These are phyloP conservation scores for Andrena praecox DNA, from an alignment of 2,888 invertebrate genomes.

Conservation along the genomic window DNA sequence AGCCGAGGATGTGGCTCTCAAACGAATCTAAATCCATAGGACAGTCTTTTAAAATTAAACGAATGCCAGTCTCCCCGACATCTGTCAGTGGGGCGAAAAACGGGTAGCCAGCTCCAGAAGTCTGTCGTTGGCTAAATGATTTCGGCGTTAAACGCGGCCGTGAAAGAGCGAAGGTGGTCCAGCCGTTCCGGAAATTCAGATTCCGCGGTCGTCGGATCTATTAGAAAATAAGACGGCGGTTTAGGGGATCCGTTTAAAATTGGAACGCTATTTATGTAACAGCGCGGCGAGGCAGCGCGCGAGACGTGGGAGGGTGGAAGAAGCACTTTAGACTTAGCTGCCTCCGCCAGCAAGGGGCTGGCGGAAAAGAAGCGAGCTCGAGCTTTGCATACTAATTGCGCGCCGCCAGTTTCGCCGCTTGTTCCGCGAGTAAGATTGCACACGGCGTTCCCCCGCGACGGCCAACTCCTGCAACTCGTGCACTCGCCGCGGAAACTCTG, in stretches of 20 bases:
- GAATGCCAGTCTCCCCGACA: no score
- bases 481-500: conserved; percentile 1
- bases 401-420: not conserved
- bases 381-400: conserved; percentile 38
- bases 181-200: conserved; percentile 12
- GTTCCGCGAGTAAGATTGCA: conserved; percentile 24
- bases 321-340: conserved; percentile 6
- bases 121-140: not conserved
- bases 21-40: no score
- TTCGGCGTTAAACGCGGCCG: not conserved
- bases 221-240: conserved; percentile 22
- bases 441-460: not conserved
- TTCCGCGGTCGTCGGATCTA: conserved; percentile 24
- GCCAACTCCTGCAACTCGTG: conserved; percentile 1
- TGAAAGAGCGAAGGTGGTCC: not conserved
- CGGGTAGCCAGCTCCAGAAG: no score
- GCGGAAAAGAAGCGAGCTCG: conserved; percentile 23
- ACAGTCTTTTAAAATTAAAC: no score
- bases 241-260: conserved; percentile 25
- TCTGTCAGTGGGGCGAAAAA: no score
- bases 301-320: not conserved
- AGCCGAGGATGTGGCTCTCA: no score
- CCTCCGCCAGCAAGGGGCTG: not conserved
- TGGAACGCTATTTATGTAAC: conserved; percentile 28
- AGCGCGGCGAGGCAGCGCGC: not conserved